Percentiles rank a stretch among this genome's conserved stretches.
These are phyloP conservation scores for Helicolenus hilgendorfi DNA, from an alignment of 2,797 vertebrate species.

Conservation along the genomic window DNA sequence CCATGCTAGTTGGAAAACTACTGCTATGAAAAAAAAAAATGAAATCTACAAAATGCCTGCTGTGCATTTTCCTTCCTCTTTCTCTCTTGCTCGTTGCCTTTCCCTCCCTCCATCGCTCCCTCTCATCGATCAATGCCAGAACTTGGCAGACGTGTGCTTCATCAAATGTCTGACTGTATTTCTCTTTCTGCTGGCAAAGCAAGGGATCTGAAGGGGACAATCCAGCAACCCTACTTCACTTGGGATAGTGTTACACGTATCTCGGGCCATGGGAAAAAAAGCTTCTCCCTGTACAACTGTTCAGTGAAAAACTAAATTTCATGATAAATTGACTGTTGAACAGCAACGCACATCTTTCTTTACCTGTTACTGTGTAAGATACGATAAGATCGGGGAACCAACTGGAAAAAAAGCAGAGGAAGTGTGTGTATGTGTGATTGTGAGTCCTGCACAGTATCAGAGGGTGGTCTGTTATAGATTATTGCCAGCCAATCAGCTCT, in stretches of 20 bases:
- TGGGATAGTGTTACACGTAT: background rate
- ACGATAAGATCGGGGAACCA: background rate
- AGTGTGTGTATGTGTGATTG: background rate
- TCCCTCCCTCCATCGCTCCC: constrained; percentile 34
- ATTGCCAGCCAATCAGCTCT: constrained; percentile 16
- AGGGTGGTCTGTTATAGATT: constrained; percentile 41
- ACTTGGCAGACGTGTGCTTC: constrained; percentile 71
- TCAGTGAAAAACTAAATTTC: background rate
- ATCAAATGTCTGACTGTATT: constrained; percentile 83
- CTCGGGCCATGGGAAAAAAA: constrained; percentile 4
- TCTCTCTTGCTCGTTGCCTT: constrained; percentile 38
- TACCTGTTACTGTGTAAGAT: background rate
- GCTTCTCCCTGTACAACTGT: background rate
- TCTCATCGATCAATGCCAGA: constrained; percentile 88
- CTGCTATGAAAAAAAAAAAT: background rate
- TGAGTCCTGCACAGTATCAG: constrained; percentile 32
- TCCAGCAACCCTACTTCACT: constrained; percentile 26
- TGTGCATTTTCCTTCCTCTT: constrained; percentile 60
- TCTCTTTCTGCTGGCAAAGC: constrained; percentile 80
- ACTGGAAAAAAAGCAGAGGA: background rate
- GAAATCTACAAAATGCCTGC: constrained; percentile 55
- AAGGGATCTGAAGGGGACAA: constrained; percentile 43
- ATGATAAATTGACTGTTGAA: constrained; percentile 19
- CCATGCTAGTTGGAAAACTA: background rate
- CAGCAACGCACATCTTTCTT: background rate